These are phyloP conservation scores for Drosophila mimica DNA, from an alignment of 2,888 invertebrate species.

Conservation along the genomic window DNA sequence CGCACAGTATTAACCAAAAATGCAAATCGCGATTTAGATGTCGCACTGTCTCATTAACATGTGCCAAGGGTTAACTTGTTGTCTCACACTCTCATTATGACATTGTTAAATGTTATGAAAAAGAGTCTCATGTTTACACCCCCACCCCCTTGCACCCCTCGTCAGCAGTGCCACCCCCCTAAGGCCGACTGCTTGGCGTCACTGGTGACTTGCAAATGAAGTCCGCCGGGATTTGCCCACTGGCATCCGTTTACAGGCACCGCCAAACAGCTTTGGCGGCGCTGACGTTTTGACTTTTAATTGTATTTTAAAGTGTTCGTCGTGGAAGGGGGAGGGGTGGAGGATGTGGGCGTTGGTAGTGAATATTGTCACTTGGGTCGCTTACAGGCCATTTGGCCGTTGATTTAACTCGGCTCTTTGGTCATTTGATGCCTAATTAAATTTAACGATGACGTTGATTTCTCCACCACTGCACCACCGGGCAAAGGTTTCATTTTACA, in stretches of 20 bases:
- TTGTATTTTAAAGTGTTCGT: constrained; percentile 75
- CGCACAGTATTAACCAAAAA: constrained; percentile 31
- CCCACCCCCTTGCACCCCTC: background rate
- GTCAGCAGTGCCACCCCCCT: constrained; percentile 3
- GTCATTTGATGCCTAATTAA: constrained; percentile 84
- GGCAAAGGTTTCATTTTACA: constrained; percentile 54
- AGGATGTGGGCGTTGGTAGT: background rate
- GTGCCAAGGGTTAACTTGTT: constrained; percentile 57
- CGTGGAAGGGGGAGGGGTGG: background rate
- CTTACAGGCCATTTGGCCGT: constrained; percentile 80
- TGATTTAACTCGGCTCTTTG: constrained; percentile 75
- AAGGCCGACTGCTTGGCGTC: constrained; percentile 68
- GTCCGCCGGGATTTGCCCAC: constrained; percentile 73
- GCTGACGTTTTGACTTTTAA: constrained; percentile 76
- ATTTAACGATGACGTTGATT: constrained; percentile 80
- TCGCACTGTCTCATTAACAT: constrained; percentile 52
- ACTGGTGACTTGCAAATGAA: constrained; percentile 68
- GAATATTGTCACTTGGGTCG: constrained; percentile 42
- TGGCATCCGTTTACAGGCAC: constrained; percentile 67
- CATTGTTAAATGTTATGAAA: constrained; percentile 82
- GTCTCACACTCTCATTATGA: constrained; percentile 66
- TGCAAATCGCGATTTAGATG: constrained; percentile 46
- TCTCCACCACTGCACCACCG: constrained; percentile 28
- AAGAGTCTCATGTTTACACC: constrained; percentile 57
- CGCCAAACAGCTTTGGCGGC: constrained; percentile 43